These are phyloP conservation scores for Rhynchomys soricoides DNA, from an alignment of 2,113 vertebrate genomes.

Conservation along the genomic window DNA sequence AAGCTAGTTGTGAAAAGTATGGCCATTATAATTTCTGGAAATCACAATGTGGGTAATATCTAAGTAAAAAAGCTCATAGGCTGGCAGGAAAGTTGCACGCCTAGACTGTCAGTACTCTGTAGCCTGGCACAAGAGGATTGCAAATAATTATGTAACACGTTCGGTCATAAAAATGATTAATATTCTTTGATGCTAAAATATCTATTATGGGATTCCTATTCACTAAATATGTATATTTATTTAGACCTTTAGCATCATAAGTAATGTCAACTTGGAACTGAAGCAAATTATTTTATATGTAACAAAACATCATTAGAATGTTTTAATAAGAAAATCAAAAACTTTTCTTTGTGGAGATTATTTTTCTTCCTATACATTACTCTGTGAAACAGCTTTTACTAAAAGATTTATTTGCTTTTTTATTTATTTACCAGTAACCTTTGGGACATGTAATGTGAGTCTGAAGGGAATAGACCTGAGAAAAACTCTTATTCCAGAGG, in stretches of 20 bases:
- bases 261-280: background rate
- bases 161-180: background rate
- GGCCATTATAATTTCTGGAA: background rate
- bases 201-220: background rate
- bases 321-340: background rate
- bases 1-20: background rate
- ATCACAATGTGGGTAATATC: background rate
- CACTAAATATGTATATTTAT: background rate
- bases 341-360: background rate
- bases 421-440: background rate
- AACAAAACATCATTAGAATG: background rate
- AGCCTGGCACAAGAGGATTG: background rate
- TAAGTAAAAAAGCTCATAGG: background rate
- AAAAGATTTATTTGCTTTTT: background rate
- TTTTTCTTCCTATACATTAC: background rate
- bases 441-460: background rate
- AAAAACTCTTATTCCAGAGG: background rate
- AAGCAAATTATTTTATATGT: background rate
- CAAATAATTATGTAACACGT: background rate
- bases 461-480: background rate
- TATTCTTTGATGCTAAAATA: background rate
- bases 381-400: background rate
- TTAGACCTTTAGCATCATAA: background rate
- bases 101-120: background rate
- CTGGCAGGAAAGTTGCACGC: too few species aligned